Evolutionary conservation across 2,113 vertebrate genomes (phyloP).

Genomic region (Galbula dea): DNA sequence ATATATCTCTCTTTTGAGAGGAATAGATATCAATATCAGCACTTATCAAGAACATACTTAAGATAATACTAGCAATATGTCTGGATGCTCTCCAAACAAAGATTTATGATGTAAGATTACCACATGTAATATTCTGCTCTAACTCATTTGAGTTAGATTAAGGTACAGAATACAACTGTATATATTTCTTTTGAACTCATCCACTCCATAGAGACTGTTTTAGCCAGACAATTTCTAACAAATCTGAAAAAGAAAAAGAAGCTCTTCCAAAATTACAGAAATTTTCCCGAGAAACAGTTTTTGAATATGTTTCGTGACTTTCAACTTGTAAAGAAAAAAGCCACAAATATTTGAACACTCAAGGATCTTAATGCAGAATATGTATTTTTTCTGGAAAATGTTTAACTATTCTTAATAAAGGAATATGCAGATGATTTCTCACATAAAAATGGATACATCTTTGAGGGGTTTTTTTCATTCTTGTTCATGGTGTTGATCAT

Average conservation of each 20-base stretch:
- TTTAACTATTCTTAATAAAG: not conserved
- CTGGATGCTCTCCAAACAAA: constrained; percentile 44
- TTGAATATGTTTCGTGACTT: not conserved
- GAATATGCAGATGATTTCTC: not conserved
- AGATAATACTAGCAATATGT: constrained; percentile 37
- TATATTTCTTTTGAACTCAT: not conserved
- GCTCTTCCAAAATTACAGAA: not conserved
- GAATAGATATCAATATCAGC: constrained; percentile 25
- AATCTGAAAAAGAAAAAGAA: not conserved
- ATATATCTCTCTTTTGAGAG: constrained; percentile 33
- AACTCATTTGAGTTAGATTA: not conserved
- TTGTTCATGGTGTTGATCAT: not conserved
- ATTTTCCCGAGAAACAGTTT: not conserved
- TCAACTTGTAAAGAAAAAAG: not conserved
- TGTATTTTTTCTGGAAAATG: not conserved
- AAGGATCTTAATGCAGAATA: not conserved
- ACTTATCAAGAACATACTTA: constrained; percentile 32
- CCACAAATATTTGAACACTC: not conserved
- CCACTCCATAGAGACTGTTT: not conserved
- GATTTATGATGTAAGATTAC: not conserved
- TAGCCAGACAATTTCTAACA: not conserved
- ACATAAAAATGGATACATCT: not conserved
- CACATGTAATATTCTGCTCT: not conserved
- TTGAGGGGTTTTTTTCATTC: not conserved
- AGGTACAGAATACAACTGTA: not conserved